phyloP scores from a whole-genome alignment of 2,113 vertebrate genomes.

The Oreotragus oreotragus region DNA sequence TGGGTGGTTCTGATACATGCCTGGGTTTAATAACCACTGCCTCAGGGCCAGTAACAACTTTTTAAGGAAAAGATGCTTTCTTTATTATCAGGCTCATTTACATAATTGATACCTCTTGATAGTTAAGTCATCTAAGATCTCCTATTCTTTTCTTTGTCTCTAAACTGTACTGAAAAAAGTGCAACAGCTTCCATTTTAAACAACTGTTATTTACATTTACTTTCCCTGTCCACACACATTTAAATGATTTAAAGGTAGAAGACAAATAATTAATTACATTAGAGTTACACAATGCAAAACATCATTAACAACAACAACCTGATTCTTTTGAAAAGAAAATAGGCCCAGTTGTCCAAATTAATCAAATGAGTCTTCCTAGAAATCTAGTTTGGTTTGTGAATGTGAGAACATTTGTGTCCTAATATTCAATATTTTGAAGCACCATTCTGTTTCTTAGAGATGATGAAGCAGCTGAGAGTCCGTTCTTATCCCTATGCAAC shows the following conservation, averaged over 20 bases:
- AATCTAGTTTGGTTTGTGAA: not conserved
- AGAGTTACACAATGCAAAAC: not conserved
- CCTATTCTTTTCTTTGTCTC: slow-evolving; percentile 38
- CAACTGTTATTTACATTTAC: not conserved
- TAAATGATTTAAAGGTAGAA: slow-evolving; percentile 28
- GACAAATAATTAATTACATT: not conserved
- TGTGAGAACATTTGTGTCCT: not conserved
- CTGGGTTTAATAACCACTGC: slow-evolving; percentile 30
- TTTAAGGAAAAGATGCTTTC: slow-evolving; percentile 47
- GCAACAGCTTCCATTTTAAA: not conserved
- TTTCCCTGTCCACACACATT: slow-evolving; percentile 1
- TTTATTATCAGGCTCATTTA: slow-evolving; percentile 34
- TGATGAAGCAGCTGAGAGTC: not conserved
- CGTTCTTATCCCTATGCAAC: not conserved
- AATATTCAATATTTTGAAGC: not conserved
- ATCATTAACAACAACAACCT: not conserved
- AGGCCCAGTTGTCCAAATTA: not conserved
- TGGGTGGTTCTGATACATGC: slow-evolving; percentile 4
- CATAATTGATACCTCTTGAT: slow-evolving; percentile 43
- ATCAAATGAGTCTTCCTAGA: not conserved
- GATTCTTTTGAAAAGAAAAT: slow-evolving; percentile 21
- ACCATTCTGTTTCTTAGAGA: not conserved
- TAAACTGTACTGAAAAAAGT: not conserved
- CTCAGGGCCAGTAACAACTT: slow-evolving; percentile 37
- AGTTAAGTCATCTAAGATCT: slow-evolving; percentile 45